Conservation (phyloP, 37 sponge, comb jelly and placozoan genomes). For the Halichondria panicea region DNA sequence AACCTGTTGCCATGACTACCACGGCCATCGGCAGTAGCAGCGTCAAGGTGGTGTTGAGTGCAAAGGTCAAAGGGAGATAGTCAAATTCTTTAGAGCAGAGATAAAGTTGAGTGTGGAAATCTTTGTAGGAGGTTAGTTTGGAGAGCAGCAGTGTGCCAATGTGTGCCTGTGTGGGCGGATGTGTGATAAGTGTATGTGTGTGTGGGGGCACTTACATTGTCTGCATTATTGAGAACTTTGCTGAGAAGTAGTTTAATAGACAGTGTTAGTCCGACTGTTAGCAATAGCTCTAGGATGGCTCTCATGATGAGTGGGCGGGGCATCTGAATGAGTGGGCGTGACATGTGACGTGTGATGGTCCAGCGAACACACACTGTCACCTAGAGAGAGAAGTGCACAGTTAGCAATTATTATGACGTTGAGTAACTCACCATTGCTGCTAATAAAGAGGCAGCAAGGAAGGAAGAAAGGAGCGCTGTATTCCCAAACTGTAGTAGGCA, state of each 20-base stretch:
- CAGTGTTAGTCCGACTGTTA: not conserved
- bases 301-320: too few species aligned
- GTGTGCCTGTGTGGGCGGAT: constrained; percentile 55
- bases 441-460: constrained; percentile 35
- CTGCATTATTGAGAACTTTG: not conserved
- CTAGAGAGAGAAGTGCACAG: too few species aligned
- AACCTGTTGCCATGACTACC: constrained; percentile 10
- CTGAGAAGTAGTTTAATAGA: not conserved
- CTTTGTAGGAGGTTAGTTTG: constrained; percentile 85
- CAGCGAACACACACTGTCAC: too few species aligned
- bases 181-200: not conserved
- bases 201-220: constrained; percentile 13
- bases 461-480: constrained; percentile 67
- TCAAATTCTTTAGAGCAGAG: constrained; percentile 91
- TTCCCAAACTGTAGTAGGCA: constrained; percentile 85
- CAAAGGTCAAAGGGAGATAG: constrained; percentile 65
- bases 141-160: constrained; percentile 80
- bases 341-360: too few species aligned
- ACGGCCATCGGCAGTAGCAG: constrained; percentile 60
- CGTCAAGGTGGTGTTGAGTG: constrained; percentile 37
- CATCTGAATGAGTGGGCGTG: too few species aligned
- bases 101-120: constrained; percentile 96
- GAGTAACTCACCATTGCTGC: constrained; percentile 66
- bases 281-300: too few species aligned
- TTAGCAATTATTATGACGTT: too few species aligned